phyloP scores from a whole-genome alignment of 2,888 invertebrate genomes.

The Strigamia transsilvanica region DNA sequence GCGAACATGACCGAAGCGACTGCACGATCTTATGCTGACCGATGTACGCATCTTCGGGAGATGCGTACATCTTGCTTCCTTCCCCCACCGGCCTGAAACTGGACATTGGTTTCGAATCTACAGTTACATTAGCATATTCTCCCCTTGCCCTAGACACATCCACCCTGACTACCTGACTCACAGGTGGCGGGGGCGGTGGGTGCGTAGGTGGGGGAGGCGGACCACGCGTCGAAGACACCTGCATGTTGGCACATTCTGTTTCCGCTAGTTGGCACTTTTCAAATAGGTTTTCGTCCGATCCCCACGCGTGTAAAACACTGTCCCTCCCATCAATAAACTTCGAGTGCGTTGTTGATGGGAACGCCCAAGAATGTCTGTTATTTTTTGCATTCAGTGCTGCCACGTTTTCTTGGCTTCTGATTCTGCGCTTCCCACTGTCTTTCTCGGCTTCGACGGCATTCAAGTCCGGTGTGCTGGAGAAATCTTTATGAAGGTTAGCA shows the following conservation, averaged over 20 bases:
- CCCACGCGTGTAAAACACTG: constrained; percentile 60
- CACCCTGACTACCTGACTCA: constrained; percentile 70
- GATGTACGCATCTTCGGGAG: constrained; percentile 75
- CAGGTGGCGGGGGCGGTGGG: constrained; percentile 79
- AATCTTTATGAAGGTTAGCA: constrained; percentile 75
- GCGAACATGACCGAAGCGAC: constrained; percentile 56
- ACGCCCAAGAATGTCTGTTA: constrained; percentile 61
- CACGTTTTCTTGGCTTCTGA: constrained; percentile 75
- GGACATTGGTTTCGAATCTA: constrained; percentile 69
- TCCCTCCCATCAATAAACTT: constrained; percentile 56
- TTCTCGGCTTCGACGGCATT: constrained; percentile 56
- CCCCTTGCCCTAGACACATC: constrained; percentile 67
- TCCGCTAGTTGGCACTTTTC: constrained; percentile 23
- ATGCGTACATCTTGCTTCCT: constrained; percentile 85
- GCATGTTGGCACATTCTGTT: constrained; percentile 33
- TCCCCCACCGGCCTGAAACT: constrained; percentile 86
- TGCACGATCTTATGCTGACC: constrained; percentile 50
- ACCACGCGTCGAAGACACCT: constrained; percentile 48
- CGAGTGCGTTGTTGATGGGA: constrained; percentile 56
- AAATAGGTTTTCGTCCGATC: constrained; percentile 60
- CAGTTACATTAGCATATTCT: constrained; percentile 63
- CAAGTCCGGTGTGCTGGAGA: constrained; percentile 88
- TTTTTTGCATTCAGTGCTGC: constrained; percentile 59
- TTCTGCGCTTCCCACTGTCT: constrained; percentile 54
- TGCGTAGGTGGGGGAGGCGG: constrained; percentile 79